Percentiles rank a stretch among this genome's conserved stretches.
Evolutionary conservation across 2,888 invertebrate species (phyloP).

Genomic region (Tiphia femorata): DNA sequence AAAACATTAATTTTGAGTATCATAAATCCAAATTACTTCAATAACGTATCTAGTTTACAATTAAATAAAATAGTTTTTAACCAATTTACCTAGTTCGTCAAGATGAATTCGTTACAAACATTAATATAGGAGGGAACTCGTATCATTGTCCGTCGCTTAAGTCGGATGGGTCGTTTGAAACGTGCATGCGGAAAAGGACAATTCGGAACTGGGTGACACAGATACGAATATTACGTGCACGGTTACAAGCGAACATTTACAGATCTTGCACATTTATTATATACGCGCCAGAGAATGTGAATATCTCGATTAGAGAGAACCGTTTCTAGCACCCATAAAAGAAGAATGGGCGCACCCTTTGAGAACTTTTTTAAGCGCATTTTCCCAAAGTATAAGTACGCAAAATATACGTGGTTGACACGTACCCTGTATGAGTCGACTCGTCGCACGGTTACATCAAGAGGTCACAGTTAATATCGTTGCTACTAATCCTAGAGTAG

Average conservation of each 20-base stretch:
- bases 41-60: conserved; percentile 34
- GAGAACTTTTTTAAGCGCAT: conserved; percentile 38
- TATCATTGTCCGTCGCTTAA: conserved; percentile 45
- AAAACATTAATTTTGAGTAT: conserved; percentile 55
- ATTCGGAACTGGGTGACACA: conserved; percentile 30
- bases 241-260: conserved; percentile 14
- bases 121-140: conserved; percentile 57
- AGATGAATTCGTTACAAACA: conserved; percentile 40
- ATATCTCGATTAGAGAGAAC: too few species aligned
- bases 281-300: too few species aligned
- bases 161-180: too few species aligned
- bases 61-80: conserved; percentile 45
- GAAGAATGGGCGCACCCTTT: conserved; percentile 17
- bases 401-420: conserved; percentile 34
- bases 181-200: too few species aligned
- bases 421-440: conserved; percentile 25
- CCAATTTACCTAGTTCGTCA: conserved; percentile 56
- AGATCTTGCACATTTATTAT: conserved; percentile 15
- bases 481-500: conserved; percentile 64
- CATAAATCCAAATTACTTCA: conserved; percentile 35
- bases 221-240: conserved; percentile 32
- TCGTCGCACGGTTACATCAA: conserved; percentile 41
- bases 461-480: conserved; percentile 66
- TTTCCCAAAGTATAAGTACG: conserved; percentile 63
- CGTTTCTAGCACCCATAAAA: conserved; percentile 16